Evolutionary conservation across 2,888 invertebrate genomes (phyloP), one percentile per base, ranked within the genome.

Genomic region (Acanthosepion esculentum): DNA sequence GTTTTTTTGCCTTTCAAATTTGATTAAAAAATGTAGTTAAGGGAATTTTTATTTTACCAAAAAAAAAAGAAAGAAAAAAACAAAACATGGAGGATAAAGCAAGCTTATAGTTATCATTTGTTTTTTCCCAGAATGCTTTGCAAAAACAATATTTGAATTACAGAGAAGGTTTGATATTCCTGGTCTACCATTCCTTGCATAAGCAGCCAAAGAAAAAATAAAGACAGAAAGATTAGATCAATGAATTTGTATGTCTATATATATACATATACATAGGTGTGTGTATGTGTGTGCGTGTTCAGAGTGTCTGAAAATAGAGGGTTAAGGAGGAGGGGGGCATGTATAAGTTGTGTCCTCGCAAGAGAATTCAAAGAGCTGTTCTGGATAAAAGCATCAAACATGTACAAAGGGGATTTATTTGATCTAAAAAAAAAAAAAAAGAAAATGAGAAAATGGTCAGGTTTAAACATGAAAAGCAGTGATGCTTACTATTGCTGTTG

Each of bases 81-180:
- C 5, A 10, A 15, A 78, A 78, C n/a, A 78, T 59, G 20, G 59
- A 59, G 59, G 59, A 59, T 23, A 59, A 59, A 59, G 59, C 59
- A 59, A 59, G 23, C 59, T 59, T 59, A 59, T 23, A 59, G 20
- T 23, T 33, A 78, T 78, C 23, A n/a, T 78, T n/a, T n/a, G 2
- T n/a, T 10, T 78, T 33, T 8, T 78, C 78, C 78, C n/a, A n/a
- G 29, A 78, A 78, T n/a, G 29, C n/a, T 78, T n/a, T n/a, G n/a
- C n/a, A 78, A 78, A 78, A 78, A 78, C 78, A 78, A 78, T 78
- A 78, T 78, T 78, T 78, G 78, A 78, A 78, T 78, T 78, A n/a
- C 78, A 78, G 78, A 78, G 78, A 78, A 78, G 78, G 78, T 78
- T 78, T 78, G 78, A 78, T 78, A 78, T n/a, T 78, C n/a, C 78